Evolutionary conservation across 2,888 invertebrate genomes (phyloP).

Genomic region (Ormyrus rosae): DNA sequence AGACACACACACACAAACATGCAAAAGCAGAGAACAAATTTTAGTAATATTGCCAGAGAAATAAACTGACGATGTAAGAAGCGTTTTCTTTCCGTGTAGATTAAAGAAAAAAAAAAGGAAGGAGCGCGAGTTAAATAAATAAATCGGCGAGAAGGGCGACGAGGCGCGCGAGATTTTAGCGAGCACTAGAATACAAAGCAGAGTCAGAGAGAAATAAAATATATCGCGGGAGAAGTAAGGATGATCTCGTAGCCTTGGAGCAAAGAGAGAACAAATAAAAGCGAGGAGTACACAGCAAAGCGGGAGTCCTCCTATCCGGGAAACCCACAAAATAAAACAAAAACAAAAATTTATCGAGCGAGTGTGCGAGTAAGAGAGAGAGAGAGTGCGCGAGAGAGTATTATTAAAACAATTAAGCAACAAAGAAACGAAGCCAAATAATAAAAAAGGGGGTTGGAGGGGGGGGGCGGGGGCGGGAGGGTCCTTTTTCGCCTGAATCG

Average conservation of each 20-base stretch:
- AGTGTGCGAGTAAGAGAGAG: no score
- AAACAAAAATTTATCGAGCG: no score
- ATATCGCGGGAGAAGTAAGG: not conserved
- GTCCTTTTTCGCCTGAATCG: conserved; percentile 24
- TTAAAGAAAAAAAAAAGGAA: conserved; percentile 1
- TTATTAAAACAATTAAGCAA: no score
- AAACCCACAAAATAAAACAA: no score
- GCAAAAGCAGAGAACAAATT: not conserved
- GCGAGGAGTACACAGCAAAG: not conserved
- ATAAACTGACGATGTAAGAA: conserved; percentile 15
- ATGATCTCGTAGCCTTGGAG: conserved; percentile 39
- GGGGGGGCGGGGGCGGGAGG: no score
- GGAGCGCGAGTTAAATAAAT: not conserved
- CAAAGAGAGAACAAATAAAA: conserved; percentile 4
- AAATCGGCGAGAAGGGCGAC: not conserved
- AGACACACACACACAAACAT: conserved; percentile 1
- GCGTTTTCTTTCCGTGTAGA: conserved; percentile 25
- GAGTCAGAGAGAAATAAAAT: conserved; percentile 2
- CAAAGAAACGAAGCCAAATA: not conserved
- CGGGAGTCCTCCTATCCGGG: no score
- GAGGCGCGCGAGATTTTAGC: conserved; percentile 10
- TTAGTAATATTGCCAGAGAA: conserved; percentile 27
- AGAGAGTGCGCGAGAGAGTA: no score
- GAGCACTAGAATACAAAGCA: conserved; percentile 24
- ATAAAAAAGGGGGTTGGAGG: not conserved